Percentiles rank a stretch among this genome's conserved stretches.
Conservation (phyloP, 2,797 vertebrate species). For the Tinamus major region DNA sequence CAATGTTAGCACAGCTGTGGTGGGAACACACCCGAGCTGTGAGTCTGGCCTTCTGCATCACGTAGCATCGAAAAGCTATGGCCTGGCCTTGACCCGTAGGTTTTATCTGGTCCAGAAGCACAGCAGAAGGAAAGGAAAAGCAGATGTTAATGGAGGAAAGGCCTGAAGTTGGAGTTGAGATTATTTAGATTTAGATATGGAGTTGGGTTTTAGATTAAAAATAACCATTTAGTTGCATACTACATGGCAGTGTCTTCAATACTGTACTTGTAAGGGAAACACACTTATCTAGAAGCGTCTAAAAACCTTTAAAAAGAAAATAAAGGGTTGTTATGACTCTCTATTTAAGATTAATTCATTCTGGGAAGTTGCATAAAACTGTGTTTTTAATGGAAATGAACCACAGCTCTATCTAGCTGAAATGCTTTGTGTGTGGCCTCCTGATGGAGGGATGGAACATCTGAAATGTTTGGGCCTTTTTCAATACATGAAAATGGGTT, state of each 20-base stretch:
- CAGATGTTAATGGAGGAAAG: neutral
- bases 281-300: neutral
- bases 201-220: neutral
- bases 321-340: neutral
- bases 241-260: neutral
- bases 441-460: neutral
- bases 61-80: neutral
- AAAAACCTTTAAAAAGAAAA: neutral
- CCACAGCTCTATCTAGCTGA: neutral
- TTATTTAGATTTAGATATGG: neutral
- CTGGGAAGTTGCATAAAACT: neutral
- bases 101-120: neutral
- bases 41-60: neutral
- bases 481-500: neutral
- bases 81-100: neutral
- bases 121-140: neutral
- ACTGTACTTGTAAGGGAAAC: neutral
- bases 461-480: neutral
- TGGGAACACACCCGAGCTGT: neutral
- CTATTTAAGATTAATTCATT: neutral
- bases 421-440: fast-evolving
- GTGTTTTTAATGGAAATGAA: neutral
- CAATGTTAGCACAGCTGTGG: neutral
- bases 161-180: neutral
- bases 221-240: neutral